Percentiles rank a stretch among this genome's conserved stretches.
Evolutionary conservation across 2,797 vertebrate genomes (phyloP).

Genomic region (Coranthus polyacanthus): DNA sequence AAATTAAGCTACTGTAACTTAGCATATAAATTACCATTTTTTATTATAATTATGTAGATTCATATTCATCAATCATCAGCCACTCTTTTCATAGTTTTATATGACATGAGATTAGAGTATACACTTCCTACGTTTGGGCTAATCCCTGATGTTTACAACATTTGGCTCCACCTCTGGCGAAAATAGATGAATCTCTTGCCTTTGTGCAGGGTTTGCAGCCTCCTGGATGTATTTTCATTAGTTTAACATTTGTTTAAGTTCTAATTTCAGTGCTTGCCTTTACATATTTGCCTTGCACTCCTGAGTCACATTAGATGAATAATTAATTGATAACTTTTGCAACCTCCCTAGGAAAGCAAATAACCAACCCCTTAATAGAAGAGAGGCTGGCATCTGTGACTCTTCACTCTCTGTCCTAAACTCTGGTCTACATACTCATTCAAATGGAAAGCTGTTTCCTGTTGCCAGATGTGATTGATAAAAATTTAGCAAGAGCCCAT

Average conservation of each 20-base stretch:
- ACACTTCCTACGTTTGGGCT: too few species aligned
- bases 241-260: conserved; percentile 6
- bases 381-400: neutral
- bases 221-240: neutral
- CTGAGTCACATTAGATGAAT: conserved; percentile 45
- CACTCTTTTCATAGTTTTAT: too few species aligned
- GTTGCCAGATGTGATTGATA: neutral
- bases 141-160: too few species aligned
- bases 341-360: conserved; percentile 55
- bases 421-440: conserved; percentile 1
- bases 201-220: too few species aligned
- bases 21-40: too few species aligned
- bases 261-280: conserved; percentile 9
- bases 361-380: conserved; percentile 25
- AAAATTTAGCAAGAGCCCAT: neutral
- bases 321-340: conserved; percentile 54
- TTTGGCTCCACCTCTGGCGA: too few species aligned
- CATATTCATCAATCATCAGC: too few species aligned
- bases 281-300: conserved; percentile 25
- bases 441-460: neutral
- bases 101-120: too few species aligned
- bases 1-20: too few species aligned
- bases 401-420: conserved; percentile 9
- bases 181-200: too few species aligned
- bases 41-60: too few species aligned